Percentiles rank a stretch among this genome's conserved stretches.
Conservation (phyloP, 2,888 invertebrate genomes). For the Drosophila macrospina region DNA sequence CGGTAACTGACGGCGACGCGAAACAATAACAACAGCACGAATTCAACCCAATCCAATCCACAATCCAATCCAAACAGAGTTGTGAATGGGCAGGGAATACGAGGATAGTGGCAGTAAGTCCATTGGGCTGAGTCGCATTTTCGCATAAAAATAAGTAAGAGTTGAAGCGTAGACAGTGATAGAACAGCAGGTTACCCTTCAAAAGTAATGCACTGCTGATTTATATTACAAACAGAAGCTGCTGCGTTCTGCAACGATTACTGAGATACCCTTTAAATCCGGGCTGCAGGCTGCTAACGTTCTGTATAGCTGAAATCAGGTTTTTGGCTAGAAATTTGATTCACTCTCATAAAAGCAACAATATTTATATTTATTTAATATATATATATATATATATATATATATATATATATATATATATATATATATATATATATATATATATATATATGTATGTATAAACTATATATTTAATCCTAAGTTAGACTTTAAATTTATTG, state of each 20-base stretch:
- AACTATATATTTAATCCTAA: too few species aligned
- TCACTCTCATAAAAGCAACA: too few species aligned
- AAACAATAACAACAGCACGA: constrained; percentile 47
- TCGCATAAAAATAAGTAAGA: constrained; percentile 28
- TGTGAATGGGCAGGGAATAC: constrained; percentile 15
- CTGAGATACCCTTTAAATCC: background rate
- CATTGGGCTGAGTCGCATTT: constrained; percentile 24
- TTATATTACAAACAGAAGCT: background rate
- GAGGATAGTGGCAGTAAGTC: constrained; percentile 29
- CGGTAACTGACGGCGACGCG: constrained; percentile 53
- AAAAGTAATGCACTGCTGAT: too few species aligned
- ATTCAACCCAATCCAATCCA: constrained; percentile 9
- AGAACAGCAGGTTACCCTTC: constrained; percentile 25
- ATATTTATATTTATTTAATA: too few species aligned
- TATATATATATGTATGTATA: too few species aligned
- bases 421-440: too few species aligned
- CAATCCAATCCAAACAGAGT: constrained; percentile 16
- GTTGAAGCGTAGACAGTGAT: background rate
- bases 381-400: too few species aligned
- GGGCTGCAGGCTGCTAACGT: background rate
- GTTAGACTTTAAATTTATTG: too few species aligned
- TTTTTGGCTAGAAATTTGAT: background rate
- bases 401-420: too few species aligned
- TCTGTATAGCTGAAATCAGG: too few species aligned
- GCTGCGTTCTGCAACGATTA: background rate